Percentiles rank a stretch among this genome's conserved stretches.
Evolutionary conservation across 2,888 invertebrate species (phyloP).

Genomic region (Rhagonycha fulva): DNA sequence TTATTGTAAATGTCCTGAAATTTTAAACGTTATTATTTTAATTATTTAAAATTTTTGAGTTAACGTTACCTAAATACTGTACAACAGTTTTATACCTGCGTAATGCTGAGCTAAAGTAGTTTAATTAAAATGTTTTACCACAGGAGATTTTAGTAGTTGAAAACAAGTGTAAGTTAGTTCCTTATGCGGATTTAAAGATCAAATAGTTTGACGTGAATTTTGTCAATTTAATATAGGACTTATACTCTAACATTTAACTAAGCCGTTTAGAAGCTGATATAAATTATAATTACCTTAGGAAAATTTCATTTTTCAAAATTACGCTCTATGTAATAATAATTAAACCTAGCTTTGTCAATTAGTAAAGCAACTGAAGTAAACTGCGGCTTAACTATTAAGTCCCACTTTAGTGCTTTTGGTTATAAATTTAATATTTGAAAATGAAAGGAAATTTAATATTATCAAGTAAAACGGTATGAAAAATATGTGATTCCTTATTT

Average conservation of each 20-base stretch:
- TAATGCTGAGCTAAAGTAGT: not conserved
- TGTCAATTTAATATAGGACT: not conserved
- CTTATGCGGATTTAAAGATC: not conserved
- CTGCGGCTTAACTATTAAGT: not conserved
- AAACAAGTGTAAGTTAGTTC: not conserved
- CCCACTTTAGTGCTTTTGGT: not conserved
- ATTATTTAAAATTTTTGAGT: not conserved
- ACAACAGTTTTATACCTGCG: not conserved
- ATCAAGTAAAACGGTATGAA: not conserved
- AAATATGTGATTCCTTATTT: too few species aligned
- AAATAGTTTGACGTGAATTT: not conserved
- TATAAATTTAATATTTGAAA: not conserved
- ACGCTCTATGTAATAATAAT: not conserved
- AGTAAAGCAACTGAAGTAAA: not conserved
- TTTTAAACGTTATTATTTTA: not conserved
- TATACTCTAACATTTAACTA: not conserved
- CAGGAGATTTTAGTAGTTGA: not conserved
- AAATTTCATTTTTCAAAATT: not conserved
- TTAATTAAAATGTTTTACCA: not conserved
- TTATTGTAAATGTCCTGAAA: not conserved
- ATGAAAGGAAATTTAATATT: not conserved
- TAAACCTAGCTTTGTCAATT: not conserved
- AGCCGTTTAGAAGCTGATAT: not conserved
- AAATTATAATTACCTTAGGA: not conserved
- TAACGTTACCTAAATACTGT: not conserved